Percentiles rank a stretch among this genome's conserved stretches.
These are phyloP conservation scores for Furnarius figulus DNA, from an alignment of 2,113 vertebrate species.

Conservation along the genomic window DNA sequence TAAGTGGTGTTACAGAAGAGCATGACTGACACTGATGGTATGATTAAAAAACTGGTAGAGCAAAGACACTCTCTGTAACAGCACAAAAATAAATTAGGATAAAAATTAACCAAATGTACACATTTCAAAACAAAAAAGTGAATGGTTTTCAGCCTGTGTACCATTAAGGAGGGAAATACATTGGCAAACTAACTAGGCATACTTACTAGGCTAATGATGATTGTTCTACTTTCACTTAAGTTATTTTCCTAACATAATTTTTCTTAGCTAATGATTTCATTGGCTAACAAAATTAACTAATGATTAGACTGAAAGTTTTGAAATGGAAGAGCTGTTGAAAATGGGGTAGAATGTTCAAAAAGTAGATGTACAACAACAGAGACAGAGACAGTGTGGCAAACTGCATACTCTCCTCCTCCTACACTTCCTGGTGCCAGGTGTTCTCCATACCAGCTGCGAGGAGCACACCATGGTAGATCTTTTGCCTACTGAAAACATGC, in stretches of 20 bases:
- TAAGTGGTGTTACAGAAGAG: neutral
- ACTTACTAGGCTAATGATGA: neutral
- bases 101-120: neutral
- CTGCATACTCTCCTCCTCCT: neutral
- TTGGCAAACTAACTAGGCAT: neutral
- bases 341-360: neutral
- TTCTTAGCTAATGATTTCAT: neutral
- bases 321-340: neutral
- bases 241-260: neutral
- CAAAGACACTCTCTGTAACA: neutral
- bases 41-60: neutral
- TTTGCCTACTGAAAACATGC: neutral
- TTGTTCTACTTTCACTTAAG: neutral
- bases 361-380: neutral
- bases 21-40: neutral
- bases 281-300: neutral
- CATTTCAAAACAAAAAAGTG: neutral
- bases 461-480: rapidly evolving
- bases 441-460: neutral
- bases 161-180: neutral
- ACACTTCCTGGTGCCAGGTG: neutral
- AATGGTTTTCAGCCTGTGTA: neutral
- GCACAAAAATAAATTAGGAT: neutral
- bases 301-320: neutral
- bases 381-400: neutral